Base-by-base conservation (phyloP, 2,888 invertebrate genomes). In the Phytoseiulus persimilis region DNA sequence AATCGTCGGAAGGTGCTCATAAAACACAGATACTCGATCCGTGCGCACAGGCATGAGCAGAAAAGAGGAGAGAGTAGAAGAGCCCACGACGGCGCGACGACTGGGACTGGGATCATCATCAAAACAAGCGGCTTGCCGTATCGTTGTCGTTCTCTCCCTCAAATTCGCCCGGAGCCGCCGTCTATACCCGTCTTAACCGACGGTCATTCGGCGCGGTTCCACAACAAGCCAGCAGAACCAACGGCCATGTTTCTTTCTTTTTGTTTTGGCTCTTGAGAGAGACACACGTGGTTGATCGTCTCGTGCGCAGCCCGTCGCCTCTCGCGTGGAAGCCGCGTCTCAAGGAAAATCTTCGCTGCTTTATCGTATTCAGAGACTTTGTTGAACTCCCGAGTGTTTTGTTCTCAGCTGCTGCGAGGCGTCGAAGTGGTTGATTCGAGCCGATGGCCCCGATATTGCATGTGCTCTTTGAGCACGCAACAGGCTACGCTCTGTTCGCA, bases 391-490 rank as follows among this genome's bases (percentile, higher is more conserved):
- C 18, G 23, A 6, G 65, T 65, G 65, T 65, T 65, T 28, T 18
- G 23, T 1, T 2, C 23, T 65, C 11, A 65, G 2, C 18, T 18
- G 65, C 5, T 23, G 65, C 65, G 23, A 23, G 65, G 14, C 18
- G 65, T 65, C 65, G 65, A 28, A 28, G 18, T 28, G 9, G 14
- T 65, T 23, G 65, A 65, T 65, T 18, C 14, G 28, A 65, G 28
- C 39, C 87, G 87, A 87, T 87, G 87, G 87, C 87, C 9, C 87
- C 87, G 32, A 87, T 87, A 11, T 9, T 93, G 90, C 93, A 92
- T 91, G 92, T 94, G 31, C 94, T 99, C 90, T 99, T 95, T 92
- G 99, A 99, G 93, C 99, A 99, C 94, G 98, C 99, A 90, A 96
- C 98, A 90, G 99, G 99, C 90, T 99, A 96, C 94, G 95, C 96